Evolutionary conservation across 2,113 vertebrate species (phyloP), one percentile per base, ranked within the genome.

Genomic region (Lota lota): DNA sequence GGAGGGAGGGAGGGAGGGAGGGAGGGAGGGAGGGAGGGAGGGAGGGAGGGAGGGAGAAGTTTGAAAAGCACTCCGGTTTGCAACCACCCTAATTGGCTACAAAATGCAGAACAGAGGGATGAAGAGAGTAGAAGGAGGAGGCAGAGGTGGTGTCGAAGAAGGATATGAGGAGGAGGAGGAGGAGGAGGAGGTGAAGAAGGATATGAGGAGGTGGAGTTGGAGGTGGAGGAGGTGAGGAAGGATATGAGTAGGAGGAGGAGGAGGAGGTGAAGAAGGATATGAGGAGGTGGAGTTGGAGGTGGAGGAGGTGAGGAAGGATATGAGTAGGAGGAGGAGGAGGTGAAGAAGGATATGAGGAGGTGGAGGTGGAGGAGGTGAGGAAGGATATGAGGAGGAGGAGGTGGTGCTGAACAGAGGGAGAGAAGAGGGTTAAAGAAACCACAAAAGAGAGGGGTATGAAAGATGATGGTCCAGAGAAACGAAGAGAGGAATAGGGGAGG

Each of bases 1-100:
- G 57, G 24, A 64, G 19, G 67, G 75, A 33, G 64, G 61, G 62
- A 10, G 36, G 11, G 36, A 16, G 62, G 50, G 64, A 17, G 19
- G 15, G n/a, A 54, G 64, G n/a, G 47, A 0, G 0, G 0, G n/a
- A 47, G n/a, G 57, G 2, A 59, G 24, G 18, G 3, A 16, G 16
- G 19, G 1, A 3, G 11, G 0, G 17, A 7, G 21, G 22, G 17
- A 18, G 6, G 53, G 18, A 18, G n/a, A 8, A 19, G 60, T 24
- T 5, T 15, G 22, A 33, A 33, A 61, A 33, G 60, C 15, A 61
- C 2, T 15, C 40, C 40, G 12, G 40, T 10, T 47, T 47, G 40
- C 10, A 7, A 47, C 40, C 40, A 47, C 5, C 40, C 40, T 47
- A 47, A 47, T 47, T 47, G 40, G 40, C 40, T 7, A 47, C 40